These are phyloP conservation scores for Acrobasis repandana DNA, from an alignment of 2,888 invertebrate genomes.

Conservation along the genomic window DNA sequence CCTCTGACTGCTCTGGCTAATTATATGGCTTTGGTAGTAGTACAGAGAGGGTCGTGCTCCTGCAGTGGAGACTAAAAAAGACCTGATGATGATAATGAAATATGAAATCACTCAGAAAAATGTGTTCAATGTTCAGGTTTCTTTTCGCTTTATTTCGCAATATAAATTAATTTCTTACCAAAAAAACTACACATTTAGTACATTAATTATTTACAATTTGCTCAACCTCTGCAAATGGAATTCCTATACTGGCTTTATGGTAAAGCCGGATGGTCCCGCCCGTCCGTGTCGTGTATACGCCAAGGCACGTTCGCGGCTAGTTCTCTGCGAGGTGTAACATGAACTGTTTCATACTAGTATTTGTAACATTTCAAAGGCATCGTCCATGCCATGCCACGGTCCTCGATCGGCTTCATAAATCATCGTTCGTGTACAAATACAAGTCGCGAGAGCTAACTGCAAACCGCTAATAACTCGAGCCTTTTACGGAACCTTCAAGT, in stretches of 20 bases:
- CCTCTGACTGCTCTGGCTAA: too few relatives aligned
- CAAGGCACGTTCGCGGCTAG: background rate
- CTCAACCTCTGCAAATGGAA: background rate
- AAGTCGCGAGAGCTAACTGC: constrained; percentile 17
- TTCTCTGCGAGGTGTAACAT: constrained; percentile 8
- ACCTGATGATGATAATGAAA: too few relatives aligned
- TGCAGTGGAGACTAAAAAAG: too few relatives aligned
- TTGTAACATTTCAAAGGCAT: constrained; percentile 13
- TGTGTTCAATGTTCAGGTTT: too few relatives aligned
- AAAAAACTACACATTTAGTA: background rate
- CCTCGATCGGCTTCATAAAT: constrained; percentile 1
- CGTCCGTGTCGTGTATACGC: constrained; percentile 6
- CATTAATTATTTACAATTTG: background rate
- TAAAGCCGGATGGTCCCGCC: background rate
- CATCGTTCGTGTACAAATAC: constrained; percentile 15
- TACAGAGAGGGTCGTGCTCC: too few relatives aligned
- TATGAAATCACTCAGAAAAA: too few relatives aligned
- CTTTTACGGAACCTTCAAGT: constrained; percentile 31
- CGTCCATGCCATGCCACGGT: background rate
- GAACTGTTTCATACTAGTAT: constrained; percentile 9
- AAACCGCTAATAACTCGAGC: constrained; percentile 30
- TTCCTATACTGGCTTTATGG: background rate
- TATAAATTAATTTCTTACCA: too few relatives aligned
- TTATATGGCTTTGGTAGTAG: too few relatives aligned
- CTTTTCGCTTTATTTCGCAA: too few relatives aligned